Percentiles rank a stretch among this genome's conserved stretches.
These are phyloP conservation scores for Alouatta palliata DNA, from an alignment of 2,113 vertebrate species.

Conservation along the genomic window DNA sequence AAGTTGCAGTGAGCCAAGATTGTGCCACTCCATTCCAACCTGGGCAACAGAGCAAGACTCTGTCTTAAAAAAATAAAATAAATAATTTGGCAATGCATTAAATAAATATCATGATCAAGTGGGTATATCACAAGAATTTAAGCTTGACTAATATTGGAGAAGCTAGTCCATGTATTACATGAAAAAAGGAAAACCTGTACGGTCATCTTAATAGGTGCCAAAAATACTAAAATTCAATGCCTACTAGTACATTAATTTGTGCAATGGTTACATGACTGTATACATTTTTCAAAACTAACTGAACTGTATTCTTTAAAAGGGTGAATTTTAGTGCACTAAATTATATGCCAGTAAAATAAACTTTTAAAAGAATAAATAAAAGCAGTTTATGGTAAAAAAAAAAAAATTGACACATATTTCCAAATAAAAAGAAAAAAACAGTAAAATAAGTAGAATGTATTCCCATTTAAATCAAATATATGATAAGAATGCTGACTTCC, in stretches of 20 bases:
- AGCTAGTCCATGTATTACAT: not conserved
- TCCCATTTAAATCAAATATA: not conserved
- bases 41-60: too few relatives aligned
- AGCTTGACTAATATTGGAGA: not conserved
- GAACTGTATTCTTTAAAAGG: not conserved
- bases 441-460: not conserved
- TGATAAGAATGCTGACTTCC: not conserved
- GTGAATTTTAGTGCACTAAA: not conserved
- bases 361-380: slow-evolving; percentile 4
- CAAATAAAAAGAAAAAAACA: not conserved
- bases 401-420: not conserved
- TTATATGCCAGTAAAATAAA: slow-evolving; percentile 31
- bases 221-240: not conserved
- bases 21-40: too few relatives aligned
- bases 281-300: not conserved
- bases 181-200: not conserved
- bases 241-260: not conserved
- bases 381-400: not conserved
- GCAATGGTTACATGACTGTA: not conserved
- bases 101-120: not conserved
- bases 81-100: not conserved
- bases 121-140: not conserved
- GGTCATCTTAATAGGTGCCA: not conserved
- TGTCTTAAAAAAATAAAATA: too few relatives aligned
- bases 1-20: too few relatives aligned